Conservation (phyloP, 2,888 invertebrate species). For the Drymonia ruficornis region DNA sequence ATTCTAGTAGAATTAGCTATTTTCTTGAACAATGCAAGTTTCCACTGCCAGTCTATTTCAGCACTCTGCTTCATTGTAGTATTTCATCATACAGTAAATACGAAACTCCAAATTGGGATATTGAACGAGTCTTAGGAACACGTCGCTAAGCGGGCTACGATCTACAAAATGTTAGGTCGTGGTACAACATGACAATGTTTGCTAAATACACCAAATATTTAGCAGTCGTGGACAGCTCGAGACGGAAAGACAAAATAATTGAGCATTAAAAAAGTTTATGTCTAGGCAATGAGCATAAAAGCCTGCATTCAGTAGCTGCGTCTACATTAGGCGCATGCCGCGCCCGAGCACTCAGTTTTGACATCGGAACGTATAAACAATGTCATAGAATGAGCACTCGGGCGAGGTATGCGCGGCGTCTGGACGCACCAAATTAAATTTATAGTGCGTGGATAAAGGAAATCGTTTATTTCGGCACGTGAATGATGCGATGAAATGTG, state of each 20-base stretch:
- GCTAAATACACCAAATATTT: neutral
- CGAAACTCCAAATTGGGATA: conserved; percentile 11
- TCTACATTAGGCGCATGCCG: too few species aligned
- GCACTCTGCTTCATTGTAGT: neutral
- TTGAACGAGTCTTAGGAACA: too few species aligned
- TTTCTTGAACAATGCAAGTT: conserved; percentile 18
- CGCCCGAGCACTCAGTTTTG: too few species aligned
- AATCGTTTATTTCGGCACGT: conserved; percentile 50
- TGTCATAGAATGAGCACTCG: too few species aligned
- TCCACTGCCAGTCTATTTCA: conserved; percentile 9
- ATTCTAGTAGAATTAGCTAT: conserved; percentile 30
- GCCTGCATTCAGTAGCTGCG: too few species aligned
- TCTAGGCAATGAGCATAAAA: conserved; percentile 38
- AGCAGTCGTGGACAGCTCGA: neutral
- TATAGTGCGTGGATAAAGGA: conserved; percentile 54
- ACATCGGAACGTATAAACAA: too few species aligned
- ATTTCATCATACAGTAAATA: conserved; percentile 11
- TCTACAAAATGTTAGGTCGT: too few species aligned
- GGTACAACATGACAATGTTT: too few species aligned
- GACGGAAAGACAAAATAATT: conserved; percentile 13
- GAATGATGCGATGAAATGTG: conserved; percentile 26
- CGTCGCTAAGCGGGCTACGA: too few species aligned
- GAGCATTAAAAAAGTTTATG: conserved; percentile 31
- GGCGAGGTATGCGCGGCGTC: too few species aligned
- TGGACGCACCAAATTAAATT: conserved; percentile 51